Conservation (phyloP, 2,888 invertebrate genomes). For the Actias luna region DNA sequence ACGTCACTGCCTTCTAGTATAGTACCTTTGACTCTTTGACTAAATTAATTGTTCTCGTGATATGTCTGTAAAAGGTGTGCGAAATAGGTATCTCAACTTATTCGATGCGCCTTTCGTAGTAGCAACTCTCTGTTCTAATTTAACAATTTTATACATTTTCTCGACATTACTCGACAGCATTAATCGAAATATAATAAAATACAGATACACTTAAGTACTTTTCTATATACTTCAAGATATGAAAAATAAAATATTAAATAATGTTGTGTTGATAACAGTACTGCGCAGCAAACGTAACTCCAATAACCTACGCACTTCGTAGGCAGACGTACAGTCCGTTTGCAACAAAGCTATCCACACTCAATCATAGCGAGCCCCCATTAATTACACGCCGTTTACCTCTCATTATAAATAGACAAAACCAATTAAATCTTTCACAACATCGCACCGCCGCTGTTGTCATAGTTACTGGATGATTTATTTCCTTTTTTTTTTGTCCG, state of each 20-base stretch:
- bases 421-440: constrained; percentile 64
- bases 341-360: constrained; percentile 48
- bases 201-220: no score
- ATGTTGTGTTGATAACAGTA: background rate
- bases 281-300: constrained; percentile 11
- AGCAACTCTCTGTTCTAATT: no score
- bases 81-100: no score
- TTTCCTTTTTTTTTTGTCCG: constrained; percentile 45
- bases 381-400: constrained; percentile 72
- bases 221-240: no score
- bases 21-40: no score
- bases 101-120: no score
- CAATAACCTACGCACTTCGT: constrained; percentile 60
- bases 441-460: constrained; percentile 30
- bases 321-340: constrained; percentile 55
- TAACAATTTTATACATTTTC: no score
- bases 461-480: constrained; percentile 56
- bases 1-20: no score
- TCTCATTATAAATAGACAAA: constrained; percentile 73
- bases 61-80: no score
- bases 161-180: no score
- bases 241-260: background rate
- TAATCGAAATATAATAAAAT: no score
- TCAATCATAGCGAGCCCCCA: constrained; percentile 51
- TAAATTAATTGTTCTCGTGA: no score